Conservation (phyloP, 2,888 invertebrate species). For the Trypoxylon attenuatum region DNA sequence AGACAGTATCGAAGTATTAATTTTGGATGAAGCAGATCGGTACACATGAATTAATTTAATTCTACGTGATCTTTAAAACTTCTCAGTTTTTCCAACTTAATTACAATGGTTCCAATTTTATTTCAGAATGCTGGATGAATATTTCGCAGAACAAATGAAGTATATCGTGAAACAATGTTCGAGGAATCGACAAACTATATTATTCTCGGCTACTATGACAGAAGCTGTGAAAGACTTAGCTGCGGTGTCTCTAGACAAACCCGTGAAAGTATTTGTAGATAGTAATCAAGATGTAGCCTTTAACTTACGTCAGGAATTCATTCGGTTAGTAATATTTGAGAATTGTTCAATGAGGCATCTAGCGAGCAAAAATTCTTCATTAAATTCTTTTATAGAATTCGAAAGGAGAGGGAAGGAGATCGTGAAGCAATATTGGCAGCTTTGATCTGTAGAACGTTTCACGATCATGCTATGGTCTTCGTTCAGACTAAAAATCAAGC, state of each 20-base stretch:
- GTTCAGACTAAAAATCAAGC: constrained; percentile 98
- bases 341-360: neutral
- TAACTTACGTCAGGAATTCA: constrained; percentile 96
- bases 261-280: constrained; percentile 96
- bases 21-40: constrained; percentile 87
- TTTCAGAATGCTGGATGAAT: constrained; percentile 95
- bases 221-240: constrained; percentile 96
- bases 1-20: constrained; percentile 91
- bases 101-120: neutral
- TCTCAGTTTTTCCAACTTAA: neutral
- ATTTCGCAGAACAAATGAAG: constrained; percentile 99
- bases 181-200: constrained; percentile 93
- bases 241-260: constrained; percentile 92
- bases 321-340: constrained; percentile 78
- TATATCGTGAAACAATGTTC: constrained; percentile 96
- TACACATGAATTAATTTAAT: constrained; percentile 45
- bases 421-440: constrained; percentile 92
- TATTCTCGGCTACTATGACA: constrained; percentile 99
- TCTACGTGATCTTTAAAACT: neutral
- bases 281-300: constrained; percentile 97
- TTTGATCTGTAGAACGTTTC: constrained; percentile 90
- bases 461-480: constrained; percentile 94
- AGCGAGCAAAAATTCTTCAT: neutral
- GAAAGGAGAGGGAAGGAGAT: constrained; percentile 92
- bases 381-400: constrained; percentile 78